Conservation (phyloP, 2,113 vertebrate genomes). For the Mungos mungo region DNA sequence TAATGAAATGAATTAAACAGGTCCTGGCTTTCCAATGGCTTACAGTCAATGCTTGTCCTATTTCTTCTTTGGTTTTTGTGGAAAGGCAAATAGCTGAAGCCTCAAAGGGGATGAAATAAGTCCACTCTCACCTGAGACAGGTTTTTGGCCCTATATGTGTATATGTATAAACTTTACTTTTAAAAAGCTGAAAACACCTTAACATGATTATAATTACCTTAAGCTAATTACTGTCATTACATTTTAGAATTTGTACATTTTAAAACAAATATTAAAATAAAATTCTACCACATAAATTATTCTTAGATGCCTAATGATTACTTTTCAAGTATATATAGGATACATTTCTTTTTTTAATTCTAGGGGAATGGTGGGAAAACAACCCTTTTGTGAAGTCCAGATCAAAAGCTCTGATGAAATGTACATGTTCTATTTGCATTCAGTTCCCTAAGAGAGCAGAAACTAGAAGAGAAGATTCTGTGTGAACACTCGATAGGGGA, state of each 20-base stretch:
- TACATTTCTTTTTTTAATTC: conserved; percentile 33
- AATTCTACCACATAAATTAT: conserved; percentile 55
- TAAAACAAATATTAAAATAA: conserved; percentile 68
- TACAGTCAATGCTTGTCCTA: conserved; percentile 1
- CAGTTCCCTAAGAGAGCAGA: background rate
- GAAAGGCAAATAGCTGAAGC: conserved; percentile 29
- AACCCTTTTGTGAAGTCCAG: background rate
- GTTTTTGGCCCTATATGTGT: conserved; percentile 43
- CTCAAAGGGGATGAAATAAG: background rate
- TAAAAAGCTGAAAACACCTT: conserved; percentile 67
- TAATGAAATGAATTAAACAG: conserved; percentile 63
- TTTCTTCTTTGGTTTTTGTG: conserved; percentile 18
- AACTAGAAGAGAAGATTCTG: background rate
- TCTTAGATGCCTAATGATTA: background rate
- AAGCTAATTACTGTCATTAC: conserved; percentile 61
- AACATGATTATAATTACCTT: conserved; percentile 64
- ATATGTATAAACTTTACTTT: conserved; percentile 66
- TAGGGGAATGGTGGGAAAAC: background rate
- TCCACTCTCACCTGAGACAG: background rate
- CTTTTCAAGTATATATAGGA: conserved; percentile 7
- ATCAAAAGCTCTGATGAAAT: conserved; percentile 5
- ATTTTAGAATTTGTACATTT: conserved; percentile 66
- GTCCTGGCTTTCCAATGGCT: conserved; percentile 36
- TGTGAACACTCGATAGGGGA: no score
- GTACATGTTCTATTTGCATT: background rate